Evolutionary conservation across 2,888 invertebrate genomes (phyloP), one percentile per base, ranked within the genome.

Genomic region (Lycocerus yunnanus): DNA sequence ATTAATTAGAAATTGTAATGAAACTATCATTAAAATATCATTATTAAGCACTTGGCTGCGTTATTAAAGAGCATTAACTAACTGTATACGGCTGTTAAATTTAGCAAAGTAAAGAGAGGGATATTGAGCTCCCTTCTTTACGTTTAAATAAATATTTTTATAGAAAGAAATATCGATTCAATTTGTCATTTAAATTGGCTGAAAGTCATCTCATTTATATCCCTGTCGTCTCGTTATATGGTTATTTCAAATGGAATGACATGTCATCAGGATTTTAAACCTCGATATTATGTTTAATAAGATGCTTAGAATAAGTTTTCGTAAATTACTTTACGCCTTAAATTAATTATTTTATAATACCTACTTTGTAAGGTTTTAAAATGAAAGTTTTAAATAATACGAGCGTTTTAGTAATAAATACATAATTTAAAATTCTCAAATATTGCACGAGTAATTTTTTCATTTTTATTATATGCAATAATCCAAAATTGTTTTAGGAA

Each of bases 171-270:
- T 86, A 87, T 87, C 84, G 86, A 85, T 85, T 82, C 86, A 86
- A 86, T 87, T 86, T 86, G 83, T 87, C 87, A 87, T 85, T 85
- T 85, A 87, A 87, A 87, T 87, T 87, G 86, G 87, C 85, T 84
- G 83, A 83, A 86, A 86, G 86, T 86, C 85, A 84, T 84, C 85
- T 84, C 86, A 86, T 87, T 87, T 86, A 84, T 87, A 86, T 84
- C 83, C 84, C 85, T 86, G 86, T 86, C 87, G 84, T 84, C 86
- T 86, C 84, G 85, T 87, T 86, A 85, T 86, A 86, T 86, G 85
- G 85, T 86, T 86, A 86, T 85, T 85, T 81, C 82, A 83, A 82
- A 84, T 67, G 79, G 76, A 79, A 80, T 80, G 85, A 85, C 86
- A 84, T 85, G 84, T 84, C 84, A 84, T 86, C 85, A 84, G 80